Evolutionary conservation across 2,797 vertebrate genomes (phyloP).

Genomic region (Falco naumanni): DNA sequence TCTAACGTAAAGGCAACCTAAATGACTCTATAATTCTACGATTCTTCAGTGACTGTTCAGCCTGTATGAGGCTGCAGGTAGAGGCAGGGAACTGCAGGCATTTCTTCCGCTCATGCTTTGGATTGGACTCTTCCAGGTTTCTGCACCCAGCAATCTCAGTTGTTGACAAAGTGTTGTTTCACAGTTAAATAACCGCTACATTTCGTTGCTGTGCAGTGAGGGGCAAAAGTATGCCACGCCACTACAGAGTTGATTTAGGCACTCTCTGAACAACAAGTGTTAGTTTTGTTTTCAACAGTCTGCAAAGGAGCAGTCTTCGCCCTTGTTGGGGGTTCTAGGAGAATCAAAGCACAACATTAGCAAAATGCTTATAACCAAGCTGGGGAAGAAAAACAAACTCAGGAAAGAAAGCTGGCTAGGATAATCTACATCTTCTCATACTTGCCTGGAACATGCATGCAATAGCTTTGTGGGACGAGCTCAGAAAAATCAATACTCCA

Average conservation of each 20-base stretch:
- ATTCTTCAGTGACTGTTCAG: background rate
- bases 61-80: background rate
- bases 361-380: background rate
- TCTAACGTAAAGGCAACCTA: background rate
- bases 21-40: background rate
- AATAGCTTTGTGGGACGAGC: background rate
- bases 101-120: background rate
- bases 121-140: background rate
- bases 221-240: background rate
- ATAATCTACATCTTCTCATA: constrained; percentile 28
- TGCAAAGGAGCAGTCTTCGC: background rate
- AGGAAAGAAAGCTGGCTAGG: background rate
- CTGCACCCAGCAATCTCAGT: background rate
- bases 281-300: background rate
- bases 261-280: background rate
- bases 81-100: background rate
- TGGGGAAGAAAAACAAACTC: background rate
- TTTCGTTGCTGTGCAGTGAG: background rate
- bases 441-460: background rate
- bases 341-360: background rate
- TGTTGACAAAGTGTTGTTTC: background rate
- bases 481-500: constrained; percentile 61
- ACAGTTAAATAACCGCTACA: background rate
- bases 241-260: background rate
- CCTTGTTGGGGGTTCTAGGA: background rate